Percentiles rank a stretch among this genome's conserved stretches.
These are phyloP conservation scores for Papilio polytes DNA, from an alignment of 1,140 invertebrate genomes.

Conservation along the genomic window DNA sequence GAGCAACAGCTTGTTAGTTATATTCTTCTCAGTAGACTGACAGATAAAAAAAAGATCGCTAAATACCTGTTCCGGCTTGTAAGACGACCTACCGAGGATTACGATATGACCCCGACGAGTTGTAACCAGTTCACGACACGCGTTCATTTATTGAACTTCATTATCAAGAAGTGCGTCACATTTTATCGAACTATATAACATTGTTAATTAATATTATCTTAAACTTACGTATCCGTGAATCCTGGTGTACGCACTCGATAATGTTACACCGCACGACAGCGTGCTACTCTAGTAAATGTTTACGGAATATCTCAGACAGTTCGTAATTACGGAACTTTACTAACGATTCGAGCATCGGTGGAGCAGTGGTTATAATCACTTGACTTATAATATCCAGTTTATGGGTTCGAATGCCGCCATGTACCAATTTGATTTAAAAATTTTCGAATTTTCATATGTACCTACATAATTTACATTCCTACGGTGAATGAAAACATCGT, in stretches of 20 bases:
- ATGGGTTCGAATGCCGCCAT: too few relatives aligned
- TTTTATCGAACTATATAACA: background rate
- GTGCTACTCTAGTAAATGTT: background rate
- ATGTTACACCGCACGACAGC: background rate
- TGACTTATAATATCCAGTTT: too few relatives aligned
- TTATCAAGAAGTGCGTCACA: background rate
- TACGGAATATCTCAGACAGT: too few relatives aligned
- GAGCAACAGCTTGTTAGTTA: too few relatives aligned
- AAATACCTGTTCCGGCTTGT: background rate
- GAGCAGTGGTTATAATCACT: too few relatives aligned
- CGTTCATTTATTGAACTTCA: background rate
- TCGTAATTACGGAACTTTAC: too few relatives aligned
- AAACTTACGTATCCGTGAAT: background rate
- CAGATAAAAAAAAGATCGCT: background rate
- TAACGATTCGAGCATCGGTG: too few relatives aligned
- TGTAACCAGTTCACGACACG: background rate
- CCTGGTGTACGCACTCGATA: background rate
- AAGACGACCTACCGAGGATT: background rate
- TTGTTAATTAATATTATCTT: conserved; percentile 7
- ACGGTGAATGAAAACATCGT: too few relatives aligned
- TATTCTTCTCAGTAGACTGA: too few relatives aligned
- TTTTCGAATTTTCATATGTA: too few relatives aligned
- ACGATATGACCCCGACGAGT: background rate
- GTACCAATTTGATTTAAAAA: too few relatives aligned
- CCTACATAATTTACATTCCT: too few relatives aligned